Evolutionary conservation across 2,113 vertebrate species (phyloP).

Genomic region (Lutjanus erythropterus): DNA sequence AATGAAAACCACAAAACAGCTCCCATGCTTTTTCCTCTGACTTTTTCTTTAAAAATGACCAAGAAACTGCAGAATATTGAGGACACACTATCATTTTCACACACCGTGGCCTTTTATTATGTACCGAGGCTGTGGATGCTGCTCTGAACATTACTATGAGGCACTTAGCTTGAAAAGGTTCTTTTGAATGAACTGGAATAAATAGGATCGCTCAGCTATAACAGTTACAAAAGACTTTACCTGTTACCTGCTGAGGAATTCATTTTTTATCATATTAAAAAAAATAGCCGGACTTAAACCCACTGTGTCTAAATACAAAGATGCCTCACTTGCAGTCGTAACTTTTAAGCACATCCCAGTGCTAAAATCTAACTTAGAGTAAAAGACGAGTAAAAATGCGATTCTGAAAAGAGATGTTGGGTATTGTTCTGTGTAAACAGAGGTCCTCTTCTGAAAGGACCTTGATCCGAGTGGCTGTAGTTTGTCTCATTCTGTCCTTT

Average conservation of each 20-base stretch:
- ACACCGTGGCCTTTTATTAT: neutral
- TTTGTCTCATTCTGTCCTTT: neutral
- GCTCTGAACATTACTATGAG: neutral
- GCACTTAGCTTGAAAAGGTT: neutral
- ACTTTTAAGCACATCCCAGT: neutral
- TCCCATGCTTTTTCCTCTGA: neutral
- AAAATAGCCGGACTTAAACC: neutral
- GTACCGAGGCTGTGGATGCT: neutral
- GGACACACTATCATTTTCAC: neutral
- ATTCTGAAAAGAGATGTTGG: neutral
- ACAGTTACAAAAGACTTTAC: neutral
- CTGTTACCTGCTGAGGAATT: neutral
- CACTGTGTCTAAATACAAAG: neutral
- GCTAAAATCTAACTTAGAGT: too few species aligned
- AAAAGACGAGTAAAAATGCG: neutral
- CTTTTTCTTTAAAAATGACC: slow-evolving; percentile 17
- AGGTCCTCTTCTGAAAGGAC: neutral
- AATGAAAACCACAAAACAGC: neutral
- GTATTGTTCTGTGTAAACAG: neutral
- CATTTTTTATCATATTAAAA: too few species aligned
- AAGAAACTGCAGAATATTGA: slow-evolving; percentile 6
- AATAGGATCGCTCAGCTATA: neutral
- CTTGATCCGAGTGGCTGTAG: neutral
- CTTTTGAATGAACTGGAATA: neutral
- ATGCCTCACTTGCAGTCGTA: neutral